Conservation (phyloP, 2,888 invertebrate genomes). For the Mimachlamys varia region DNA sequence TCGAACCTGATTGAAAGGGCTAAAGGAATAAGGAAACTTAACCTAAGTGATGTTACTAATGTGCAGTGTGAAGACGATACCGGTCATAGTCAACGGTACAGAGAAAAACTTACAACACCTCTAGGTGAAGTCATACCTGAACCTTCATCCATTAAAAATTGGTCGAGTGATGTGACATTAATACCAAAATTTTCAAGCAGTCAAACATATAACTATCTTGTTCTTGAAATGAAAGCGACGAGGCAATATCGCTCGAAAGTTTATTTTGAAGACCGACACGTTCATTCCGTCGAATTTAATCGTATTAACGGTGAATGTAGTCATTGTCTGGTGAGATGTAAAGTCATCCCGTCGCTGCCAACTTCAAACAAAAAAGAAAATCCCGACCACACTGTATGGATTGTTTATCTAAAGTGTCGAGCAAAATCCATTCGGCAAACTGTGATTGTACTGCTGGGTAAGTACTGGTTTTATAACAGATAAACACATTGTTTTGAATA, state of each 20-base stretch:
- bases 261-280: constrained; percentile 43
- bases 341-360: no score
- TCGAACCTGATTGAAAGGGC: not conserved
- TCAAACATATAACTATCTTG: constrained; percentile 43
- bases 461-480: no score
- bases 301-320: not conserved
- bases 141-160: not conserved
- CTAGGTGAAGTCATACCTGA: not conserved
- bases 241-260: constrained; percentile 42
- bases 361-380: constrained; percentile 36
- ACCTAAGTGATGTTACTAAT: not conserved
- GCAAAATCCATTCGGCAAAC: constrained; percentile 51
- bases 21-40: not conserved
- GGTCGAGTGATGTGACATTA: not conserved
- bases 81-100: not conserved
- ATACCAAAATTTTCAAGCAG: not conserved
- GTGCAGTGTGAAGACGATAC: not conserved
- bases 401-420: constrained; percentile 53
- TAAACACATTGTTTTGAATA: no score
- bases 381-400: constrained; percentile 51
- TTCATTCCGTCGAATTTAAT: constrained; percentile 33
- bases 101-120: not conserved
- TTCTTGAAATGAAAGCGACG: constrained; percentile 43
- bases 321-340: no score
- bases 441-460: constrained; percentile 54